Percentiles rank a stretch among this genome's conserved stretches.
Conservation (phyloP, 2,797 vertebrate genomes). For the Hephaestus fuliginosus region DNA sequence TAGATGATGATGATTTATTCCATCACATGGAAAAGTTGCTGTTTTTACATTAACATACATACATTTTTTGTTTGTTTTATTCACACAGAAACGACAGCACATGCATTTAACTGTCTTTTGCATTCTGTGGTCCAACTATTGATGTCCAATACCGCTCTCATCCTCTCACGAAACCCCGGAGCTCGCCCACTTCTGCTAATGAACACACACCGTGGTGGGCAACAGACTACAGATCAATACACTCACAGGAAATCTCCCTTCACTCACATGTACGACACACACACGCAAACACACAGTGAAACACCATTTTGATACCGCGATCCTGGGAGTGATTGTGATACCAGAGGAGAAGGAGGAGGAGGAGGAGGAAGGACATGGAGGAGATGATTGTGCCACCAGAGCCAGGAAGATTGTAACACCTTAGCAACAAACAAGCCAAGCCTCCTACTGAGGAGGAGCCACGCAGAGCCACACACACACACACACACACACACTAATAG, state of each 20-base stretch:
- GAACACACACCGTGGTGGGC: constrained; percentile 66
- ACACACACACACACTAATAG: constrained; percentile 26
- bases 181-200: constrained; percentile 70
- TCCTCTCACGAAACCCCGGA: constrained; percentile 44
- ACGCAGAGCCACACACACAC: constrained; percentile 45
- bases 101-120: constrained; percentile 3
- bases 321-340: constrained; percentile 45
- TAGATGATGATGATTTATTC: background rate
- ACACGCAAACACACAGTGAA: constrained; percentile 27
- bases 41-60: background rate
- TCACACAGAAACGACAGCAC: background rate
- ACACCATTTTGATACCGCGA: constrained; percentile 56
- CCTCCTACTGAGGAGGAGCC: constrained; percentile 79
- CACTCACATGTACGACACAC: constrained; percentile 43
- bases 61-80: background rate
- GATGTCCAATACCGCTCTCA: constrained; percentile 52
- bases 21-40: background rate
- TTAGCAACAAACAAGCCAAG: constrained; percentile 87
- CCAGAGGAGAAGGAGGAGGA: constrained; percentile 49
- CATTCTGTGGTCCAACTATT: constrained; percentile 26
- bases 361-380: constrained; percentile 60
- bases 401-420: constrained; percentile 85
- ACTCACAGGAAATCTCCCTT: constrained; percentile 65
- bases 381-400: constrained; percentile 74
- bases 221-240: constrained; percentile 74